Base-by-base conservation (phyloP, 2,113 vertebrate genomes). In the Bucco capensis region DNA sequence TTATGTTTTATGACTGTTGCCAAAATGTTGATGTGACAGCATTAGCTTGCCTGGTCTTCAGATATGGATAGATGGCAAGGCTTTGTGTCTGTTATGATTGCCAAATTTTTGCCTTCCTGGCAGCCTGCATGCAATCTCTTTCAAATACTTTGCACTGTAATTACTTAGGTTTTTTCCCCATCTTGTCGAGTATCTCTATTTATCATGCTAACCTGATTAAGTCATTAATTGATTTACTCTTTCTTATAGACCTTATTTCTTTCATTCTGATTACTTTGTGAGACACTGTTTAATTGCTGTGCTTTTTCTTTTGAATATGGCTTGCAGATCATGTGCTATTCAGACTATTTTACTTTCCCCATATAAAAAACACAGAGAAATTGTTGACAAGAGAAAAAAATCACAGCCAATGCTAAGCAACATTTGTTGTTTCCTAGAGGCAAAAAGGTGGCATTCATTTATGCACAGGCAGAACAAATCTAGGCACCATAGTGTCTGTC, bases 251-350 rank as follows among this genome's bases (percentile, higher is more conserved):
- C 51, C 78, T 65, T 61, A 65, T 95, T 96, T 91, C 58, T 82
- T 96, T 86, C 53, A 88, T 95, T 96, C 88, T 62, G 70, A 94
- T 96, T 96, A 92, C 67, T 62, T 93, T 94, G 69, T 61, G 72
- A 96, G 81, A 89, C 65, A 70, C 47, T 64, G 58, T 94, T 53
- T 75, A 92, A 90, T 93, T 14, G n/a, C 65, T 70, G 49, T 1
- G 2, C 19, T 83, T 82, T 76, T 65, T 37, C 87, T 65, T 60
- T 91, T 88, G 95, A 92, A 74, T 81, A 35, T 54, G 80, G 50
- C 60, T 82, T 91, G 61, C 92, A 94, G 76, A 89, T 89, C 46
- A 82, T 37, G 14, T 78, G 31, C 25, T 69, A 74, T 40, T 73
- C 50, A 60, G 56, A 73, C 33, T 30, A 67, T 47, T 83, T 78